phyloP scores from a whole-genome alignment of 2,797 vertebrate species.

The Mallotus villosus region DNA sequence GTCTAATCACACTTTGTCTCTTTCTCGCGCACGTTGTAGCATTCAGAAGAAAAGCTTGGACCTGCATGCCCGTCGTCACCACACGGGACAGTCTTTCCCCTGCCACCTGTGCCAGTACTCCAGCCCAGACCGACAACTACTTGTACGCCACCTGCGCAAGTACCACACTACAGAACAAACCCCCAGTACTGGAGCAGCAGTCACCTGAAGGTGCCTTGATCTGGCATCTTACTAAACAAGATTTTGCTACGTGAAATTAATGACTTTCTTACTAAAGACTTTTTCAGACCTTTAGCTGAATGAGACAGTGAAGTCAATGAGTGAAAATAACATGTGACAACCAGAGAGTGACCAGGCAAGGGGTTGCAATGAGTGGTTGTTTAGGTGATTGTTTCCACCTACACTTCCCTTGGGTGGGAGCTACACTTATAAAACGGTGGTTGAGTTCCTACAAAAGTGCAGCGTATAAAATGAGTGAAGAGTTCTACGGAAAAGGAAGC shows the following conservation, averaged over 20 bases:
- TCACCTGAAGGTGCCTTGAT: neutral
- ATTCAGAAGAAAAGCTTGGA: slow-evolving; percentile 83
- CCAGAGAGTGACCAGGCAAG: too few relatives aligned
- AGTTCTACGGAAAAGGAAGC: too few relatives aligned
- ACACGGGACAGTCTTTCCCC: slow-evolving; percentile 69
- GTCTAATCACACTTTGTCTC: too few relatives aligned
- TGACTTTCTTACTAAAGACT: neutral
- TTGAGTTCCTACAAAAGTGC: too few relatives aligned
- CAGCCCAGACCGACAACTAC: slow-evolving; percentile 69
- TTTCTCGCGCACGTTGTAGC: slow-evolving; percentile 44
- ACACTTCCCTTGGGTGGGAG: too few relatives aligned
- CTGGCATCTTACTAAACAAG: too few relatives aligned
- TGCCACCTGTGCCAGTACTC: slow-evolving; percentile 71
- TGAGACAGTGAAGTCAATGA: too few relatives aligned
- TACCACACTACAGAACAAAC: slow-evolving; percentile 51
- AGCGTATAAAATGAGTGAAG: too few relatives aligned
- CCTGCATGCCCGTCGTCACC: slow-evolving; percentile 67
- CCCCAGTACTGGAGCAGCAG: slow-evolving; percentile 3
- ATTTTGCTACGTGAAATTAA: neutral
- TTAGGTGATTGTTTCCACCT: too few relatives aligned
- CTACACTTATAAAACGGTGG: too few relatives aligned
- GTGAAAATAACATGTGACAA: neutral
- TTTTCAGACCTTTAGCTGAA: neutral
- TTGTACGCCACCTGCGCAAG: slow-evolving; percentile 66
- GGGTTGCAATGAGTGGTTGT: too few relatives aligned